A percentile compares a stretch with the other conserved stretches of the same genome.
Conservation (phyloP, 2,888 invertebrate species). For the Zaprionus bogoriensis region DNA sequence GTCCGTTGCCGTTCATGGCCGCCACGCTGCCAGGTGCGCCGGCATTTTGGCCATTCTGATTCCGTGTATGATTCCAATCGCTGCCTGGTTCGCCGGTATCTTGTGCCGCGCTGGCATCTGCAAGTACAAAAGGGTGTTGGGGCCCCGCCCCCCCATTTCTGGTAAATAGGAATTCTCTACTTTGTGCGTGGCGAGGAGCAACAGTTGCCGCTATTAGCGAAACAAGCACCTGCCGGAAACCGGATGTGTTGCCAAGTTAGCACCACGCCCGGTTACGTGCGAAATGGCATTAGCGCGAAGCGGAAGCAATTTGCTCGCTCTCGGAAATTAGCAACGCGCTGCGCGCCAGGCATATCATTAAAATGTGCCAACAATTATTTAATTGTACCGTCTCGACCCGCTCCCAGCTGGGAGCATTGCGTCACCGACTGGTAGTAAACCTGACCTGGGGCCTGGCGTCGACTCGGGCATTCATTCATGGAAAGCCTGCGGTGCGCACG, state of each 20-base stretch:
- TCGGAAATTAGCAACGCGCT: constrained; percentile 49
- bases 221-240: constrained; percentile 56
- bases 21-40: constrained; percentile 58
- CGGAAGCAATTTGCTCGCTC: constrained; percentile 59
- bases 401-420: constrained; percentile 32
- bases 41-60: constrained; percentile 61
- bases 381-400: constrained; percentile 45
- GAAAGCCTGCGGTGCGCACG: constrained; percentile 44
- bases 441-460: not conserved
- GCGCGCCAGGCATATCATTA: constrained; percentile 56
- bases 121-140: constrained; percentile 7
- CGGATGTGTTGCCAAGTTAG: constrained; percentile 66
- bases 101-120: constrained; percentile 88
- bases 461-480: constrained; percentile 59
- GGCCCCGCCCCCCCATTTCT: too few relatives aligned
- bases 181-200: too few relatives aligned
- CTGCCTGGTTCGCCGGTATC: constrained; percentile 86
- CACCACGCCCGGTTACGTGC: constrained; percentile 53
- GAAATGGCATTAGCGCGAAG: constrained; percentile 45
- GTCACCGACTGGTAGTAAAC: constrained; percentile 40
- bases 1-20: constrained; percentile 53
- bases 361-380: constrained; percentile 67
- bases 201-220: constrained; percentile 52
- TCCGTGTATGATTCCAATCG: constrained; percentile 82
- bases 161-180: too few relatives aligned